Conservation (phyloP, 2,797 vertebrate genomes). For the Emys orbicularis region DNA sequence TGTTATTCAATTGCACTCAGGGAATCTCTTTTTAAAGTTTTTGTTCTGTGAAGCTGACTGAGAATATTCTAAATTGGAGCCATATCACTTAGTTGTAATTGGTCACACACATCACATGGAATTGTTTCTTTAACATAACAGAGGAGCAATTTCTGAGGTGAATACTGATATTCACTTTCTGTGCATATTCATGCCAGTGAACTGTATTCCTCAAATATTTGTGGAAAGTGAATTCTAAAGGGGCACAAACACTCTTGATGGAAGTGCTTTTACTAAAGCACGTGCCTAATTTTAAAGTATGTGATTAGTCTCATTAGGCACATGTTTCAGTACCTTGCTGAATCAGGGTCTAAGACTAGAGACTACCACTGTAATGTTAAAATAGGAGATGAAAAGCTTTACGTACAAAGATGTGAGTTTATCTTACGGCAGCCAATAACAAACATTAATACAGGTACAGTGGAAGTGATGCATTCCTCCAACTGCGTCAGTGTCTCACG, state of each 20-base stretch:
- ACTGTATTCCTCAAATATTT: no score
- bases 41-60: background rate
- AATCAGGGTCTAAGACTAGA: no score
- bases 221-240: no score
- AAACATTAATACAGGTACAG: background rate
- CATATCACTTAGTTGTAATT: background rate
- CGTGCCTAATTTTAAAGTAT: background rate
- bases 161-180: no score
- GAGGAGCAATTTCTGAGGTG: background rate
- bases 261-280: background rate
- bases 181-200: no score
- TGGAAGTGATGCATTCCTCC: background rate
- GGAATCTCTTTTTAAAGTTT: no score
- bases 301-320: rapidly evolving
- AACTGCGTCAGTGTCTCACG: background rate
- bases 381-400: background rate
- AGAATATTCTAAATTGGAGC: background rate
- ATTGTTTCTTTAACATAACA: background rate
- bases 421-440: background rate
- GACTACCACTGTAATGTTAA: background rate
- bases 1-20: no score
- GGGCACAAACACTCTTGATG: no score
- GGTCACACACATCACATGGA: background rate
- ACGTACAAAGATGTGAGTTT: background rate
- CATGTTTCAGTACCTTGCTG: no score